These are phyloP conservation scores for Oxyura jamaicensis DNA, from an alignment of 2,113 vertebrate species.

Conservation along the genomic window DNA sequence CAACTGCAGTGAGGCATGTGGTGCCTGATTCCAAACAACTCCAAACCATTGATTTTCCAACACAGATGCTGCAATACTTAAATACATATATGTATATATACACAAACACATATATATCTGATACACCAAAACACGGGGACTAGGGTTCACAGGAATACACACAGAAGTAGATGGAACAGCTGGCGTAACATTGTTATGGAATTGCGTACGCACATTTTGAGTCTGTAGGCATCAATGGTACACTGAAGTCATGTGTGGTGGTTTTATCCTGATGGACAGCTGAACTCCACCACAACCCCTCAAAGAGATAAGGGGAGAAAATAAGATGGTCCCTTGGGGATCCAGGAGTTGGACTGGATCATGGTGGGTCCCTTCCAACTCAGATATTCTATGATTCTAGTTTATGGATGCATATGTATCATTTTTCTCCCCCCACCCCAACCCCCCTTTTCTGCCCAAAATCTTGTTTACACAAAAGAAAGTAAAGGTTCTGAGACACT, in stretches of 20 bases:
- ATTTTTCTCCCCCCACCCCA: too few relatives aligned
- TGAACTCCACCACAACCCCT: too few relatives aligned
- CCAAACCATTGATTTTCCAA: background rate
- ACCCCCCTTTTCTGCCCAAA: background rate
- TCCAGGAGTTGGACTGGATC: too few relatives aligned
- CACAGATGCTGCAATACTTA: background rate
- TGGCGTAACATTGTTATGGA: background rate
- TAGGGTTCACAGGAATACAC: background rate
- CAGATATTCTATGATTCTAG: too few relatives aligned
- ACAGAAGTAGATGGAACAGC: background rate
- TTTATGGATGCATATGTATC: too few relatives aligned
- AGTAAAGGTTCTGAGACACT: fast-evolving
- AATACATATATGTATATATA: too few relatives aligned
- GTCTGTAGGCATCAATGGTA: background rate
- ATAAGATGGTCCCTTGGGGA: too few relatives aligned
- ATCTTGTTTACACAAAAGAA: background rate
- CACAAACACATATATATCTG: background rate
- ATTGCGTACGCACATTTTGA: background rate
- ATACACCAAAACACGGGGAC: background rate
- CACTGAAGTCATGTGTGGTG: background rate
- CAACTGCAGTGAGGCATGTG: background rate
- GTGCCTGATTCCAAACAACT: background rate
- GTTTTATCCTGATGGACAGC: too few relatives aligned
- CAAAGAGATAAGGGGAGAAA: too few relatives aligned
- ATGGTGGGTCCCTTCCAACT: too few relatives aligned